Conservation (phyloP, 2,797 vertebrate species). For the Tadarida brasiliensis region DNA sequence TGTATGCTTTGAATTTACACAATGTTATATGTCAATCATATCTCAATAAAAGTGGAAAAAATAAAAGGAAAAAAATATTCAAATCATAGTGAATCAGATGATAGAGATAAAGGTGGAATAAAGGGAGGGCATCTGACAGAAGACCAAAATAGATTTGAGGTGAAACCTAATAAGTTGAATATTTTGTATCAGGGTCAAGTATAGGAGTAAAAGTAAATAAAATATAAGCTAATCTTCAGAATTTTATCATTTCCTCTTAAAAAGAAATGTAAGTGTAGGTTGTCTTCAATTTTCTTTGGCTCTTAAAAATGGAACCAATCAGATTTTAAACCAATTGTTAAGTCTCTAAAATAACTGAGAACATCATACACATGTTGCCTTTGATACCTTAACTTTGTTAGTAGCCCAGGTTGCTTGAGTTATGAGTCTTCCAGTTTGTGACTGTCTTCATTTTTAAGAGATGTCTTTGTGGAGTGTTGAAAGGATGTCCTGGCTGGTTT, state of each 20-base stretch:
- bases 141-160: background rate
- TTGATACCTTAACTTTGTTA: background rate
- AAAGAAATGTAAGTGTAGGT: background rate
- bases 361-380: background rate
- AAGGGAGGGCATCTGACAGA: background rate
- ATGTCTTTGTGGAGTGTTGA: background rate
- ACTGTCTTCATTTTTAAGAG: background rate
- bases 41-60: background rate
- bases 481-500: too few relatives aligned
- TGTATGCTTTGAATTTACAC: background rate
- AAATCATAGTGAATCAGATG: background rate
- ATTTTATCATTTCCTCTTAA: conserved; percentile 28
- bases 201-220: background rate
- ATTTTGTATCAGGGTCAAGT: background rate
- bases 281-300: background rate
- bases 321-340: background rate
- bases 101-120: background rate
- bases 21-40: background rate
- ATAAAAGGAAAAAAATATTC: background rate
- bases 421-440: background rate
- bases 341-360: background rate
- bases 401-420: background rate
- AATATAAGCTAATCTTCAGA: background rate
- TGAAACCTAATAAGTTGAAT: background rate
- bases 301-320: conserved; percentile 22